Conservation (phyloP, 2,797 vertebrate genomes). For the Megalops cyprinoides region DNA sequence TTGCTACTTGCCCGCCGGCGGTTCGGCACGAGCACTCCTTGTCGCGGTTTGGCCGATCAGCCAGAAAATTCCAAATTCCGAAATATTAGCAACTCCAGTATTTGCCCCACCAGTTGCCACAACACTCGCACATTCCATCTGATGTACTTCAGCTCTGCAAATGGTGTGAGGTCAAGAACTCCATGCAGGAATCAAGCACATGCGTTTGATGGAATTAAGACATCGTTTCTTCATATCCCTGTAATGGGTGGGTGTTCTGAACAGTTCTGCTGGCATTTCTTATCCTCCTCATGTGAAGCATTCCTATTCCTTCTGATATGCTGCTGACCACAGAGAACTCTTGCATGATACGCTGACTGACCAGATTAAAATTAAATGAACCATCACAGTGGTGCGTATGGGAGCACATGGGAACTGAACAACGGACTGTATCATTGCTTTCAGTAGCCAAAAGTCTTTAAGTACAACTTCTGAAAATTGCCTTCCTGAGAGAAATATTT, state of each 20-base stretch:
- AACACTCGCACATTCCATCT: slow-evolving; percentile 32
- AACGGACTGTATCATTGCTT: no score
- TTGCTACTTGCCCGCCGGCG: background rate
- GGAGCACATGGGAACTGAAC: no score
- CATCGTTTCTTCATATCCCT: slow-evolving; percentile 22
- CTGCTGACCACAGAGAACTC: no score
- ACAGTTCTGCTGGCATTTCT: no score
- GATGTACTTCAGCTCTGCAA: background rate
- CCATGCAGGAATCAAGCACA: slow-evolving; percentile 19
- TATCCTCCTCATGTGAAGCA: no score
- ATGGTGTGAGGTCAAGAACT: slow-evolving; percentile 36
- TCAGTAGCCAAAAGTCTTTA: no score
- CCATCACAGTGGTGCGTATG: no score
- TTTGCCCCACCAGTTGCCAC: slow-evolving; percentile 36
- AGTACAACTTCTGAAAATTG: no score
- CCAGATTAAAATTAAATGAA: no score
- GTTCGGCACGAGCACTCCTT: background rate
- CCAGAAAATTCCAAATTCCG: background rate
- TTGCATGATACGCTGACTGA: no score
- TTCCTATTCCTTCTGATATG: no score
- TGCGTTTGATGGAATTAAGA: slow-evolving; percentile 32
- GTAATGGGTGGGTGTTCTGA: slow-evolving; percentile 13
- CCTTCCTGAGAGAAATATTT: background rate
- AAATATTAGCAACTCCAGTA: background rate
- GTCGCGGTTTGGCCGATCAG: background rate